Base-by-base conservation (phyloP, 2,888 invertebrate genomes). In the Caenorhabditis sulstoni region DNA sequence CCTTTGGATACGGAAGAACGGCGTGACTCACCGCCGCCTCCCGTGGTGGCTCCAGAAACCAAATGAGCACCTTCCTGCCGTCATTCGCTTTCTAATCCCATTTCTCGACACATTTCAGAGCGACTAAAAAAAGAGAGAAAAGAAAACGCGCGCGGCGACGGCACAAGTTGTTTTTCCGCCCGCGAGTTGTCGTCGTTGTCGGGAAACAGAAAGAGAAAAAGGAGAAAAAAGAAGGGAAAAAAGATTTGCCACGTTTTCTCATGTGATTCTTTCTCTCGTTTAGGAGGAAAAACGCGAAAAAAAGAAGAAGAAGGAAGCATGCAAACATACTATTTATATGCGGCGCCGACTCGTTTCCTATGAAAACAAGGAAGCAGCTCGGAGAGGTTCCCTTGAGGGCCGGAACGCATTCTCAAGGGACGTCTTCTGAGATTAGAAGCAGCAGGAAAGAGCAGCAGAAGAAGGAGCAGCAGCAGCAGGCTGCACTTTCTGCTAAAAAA, bases 191-290 rank as follows among this genome's bases (percentile, higher is more conserved):
- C 18, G 18, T 18, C 35, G 57, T n/a, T n/a, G n/a, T n/a, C 23
- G 64, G 18, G 35, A 61, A 23, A 29, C 29, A 29, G 29, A 29
- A 29, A 29, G 29, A 5, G 29, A 29, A 66, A 16, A 23, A 47
- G 16, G n/a, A 47, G 52, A 44, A 53, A 64, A 55, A 49, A 59
- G 52, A 41, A 29, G 35, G 23, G 22, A 47, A 20, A 65, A 47
- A 18, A 53, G 66, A 67, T 58, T 49, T 22, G 53, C 53, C 53
- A 53, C 53, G 53, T 53, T 53, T 53, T 53, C 53, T 49, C 49
- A 37, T 67, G 57, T 58, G 57, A 66, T 66, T 66, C 55, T 47
- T 35, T 37, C 49, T 67, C 37, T 20, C 49, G 49, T 66, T 66
- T 29, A 29, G 3, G 22, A 3, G 1, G 49, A 52, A 9, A 22